These are phyloP conservation scores for Drosophila saltans DNA, from an alignment of 1,140 invertebrate genomes.

Conservation along the genomic window DNA sequence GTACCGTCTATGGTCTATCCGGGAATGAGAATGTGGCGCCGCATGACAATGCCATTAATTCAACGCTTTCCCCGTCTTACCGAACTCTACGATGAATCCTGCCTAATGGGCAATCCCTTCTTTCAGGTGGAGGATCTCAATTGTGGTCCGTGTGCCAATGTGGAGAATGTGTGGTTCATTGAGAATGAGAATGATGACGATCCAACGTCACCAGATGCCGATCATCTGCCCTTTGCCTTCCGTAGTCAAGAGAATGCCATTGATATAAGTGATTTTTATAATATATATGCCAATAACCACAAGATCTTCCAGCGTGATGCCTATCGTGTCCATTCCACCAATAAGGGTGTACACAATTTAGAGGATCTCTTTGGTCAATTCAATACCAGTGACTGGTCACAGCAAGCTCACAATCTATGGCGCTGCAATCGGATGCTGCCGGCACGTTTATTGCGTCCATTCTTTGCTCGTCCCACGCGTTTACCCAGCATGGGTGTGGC, in stretches of 20 bases:
- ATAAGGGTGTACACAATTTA: slow-evolving; percentile 75
- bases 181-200: slow-evolving; percentile 42
- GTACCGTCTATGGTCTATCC: slow-evolving; percentile 84
- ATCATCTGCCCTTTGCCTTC: slow-evolving; percentile 68
- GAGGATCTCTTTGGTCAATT: slow-evolving; percentile 81
- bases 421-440: slow-evolving; percentile 87
- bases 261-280: slow-evolving; percentile 79
- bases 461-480: slow-evolving; percentile 86
- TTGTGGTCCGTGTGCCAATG: slow-evolving; percentile 88
- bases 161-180: slow-evolving; percentile 84
- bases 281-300: slow-evolving; percentile 84
- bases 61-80: slow-evolving; percentile 84
- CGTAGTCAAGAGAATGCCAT: slow-evolving; percentile 82
- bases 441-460: slow-evolving; percentile 85
- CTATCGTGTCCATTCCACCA: slow-evolving; percentile 84
- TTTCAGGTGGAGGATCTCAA: slow-evolving; percentile 87
- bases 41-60: slow-evolving; percentile 84
- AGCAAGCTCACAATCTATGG: slow-evolving; percentile 83
- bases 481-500: slow-evolving; percentile 85
- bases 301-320: slow-evolving; percentile 84
- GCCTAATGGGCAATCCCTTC: slow-evolving; percentile 89
- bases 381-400: slow-evolving; percentile 52
- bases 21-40: slow-evolving; percentile 84
- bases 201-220: slow-evolving; percentile 9
- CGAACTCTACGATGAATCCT: slow-evolving; percentile 89